A percentile compares a stretch with the other conserved stretches of the same genome.
Evolutionary conservation across 2,888 invertebrate species (phyloP).

Genomic region (Heliconius erato): DNA sequence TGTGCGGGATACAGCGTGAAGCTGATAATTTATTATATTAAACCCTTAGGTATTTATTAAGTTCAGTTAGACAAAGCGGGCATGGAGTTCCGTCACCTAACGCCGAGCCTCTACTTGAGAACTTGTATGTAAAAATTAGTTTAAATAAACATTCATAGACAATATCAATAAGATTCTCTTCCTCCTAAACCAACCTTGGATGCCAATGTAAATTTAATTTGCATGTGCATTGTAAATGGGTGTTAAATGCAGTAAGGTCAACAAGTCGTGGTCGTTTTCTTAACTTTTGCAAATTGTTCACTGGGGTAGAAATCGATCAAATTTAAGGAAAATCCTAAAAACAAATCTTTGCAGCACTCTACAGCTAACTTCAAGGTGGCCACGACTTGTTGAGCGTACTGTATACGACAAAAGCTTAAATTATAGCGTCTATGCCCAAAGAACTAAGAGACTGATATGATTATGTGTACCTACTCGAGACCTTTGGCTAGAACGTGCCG

Average conservation of each 20-base stretch:
- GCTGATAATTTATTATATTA: no score
- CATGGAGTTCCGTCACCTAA: background rate
- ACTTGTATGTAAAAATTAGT: background rate
- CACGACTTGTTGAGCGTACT: no score
- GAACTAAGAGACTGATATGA: background rate
- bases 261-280: no score
- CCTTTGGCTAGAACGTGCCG: slow-evolving; percentile 29
- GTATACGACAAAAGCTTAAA: background rate
- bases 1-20: no score
- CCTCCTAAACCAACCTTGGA: slow-evolving; percentile 23
- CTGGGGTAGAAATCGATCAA: no score
- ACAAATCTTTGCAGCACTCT: no score
- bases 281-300: no score
- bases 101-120: background rate
- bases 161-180: background rate
- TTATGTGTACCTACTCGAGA: background rate
- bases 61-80: background rate
- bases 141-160: background rate
- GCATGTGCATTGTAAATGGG: slow-evolving; percentile 17
- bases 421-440: slow-evolving; percentile 12
- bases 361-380: no score
- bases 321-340: no score
- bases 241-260: slow-evolving; percentile 12
- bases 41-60: background rate
- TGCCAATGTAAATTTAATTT: slow-evolving; percentile 35